Conservation (phyloP, 2,888 invertebrate genomes). For the Leucophora obtusa region DNA sequence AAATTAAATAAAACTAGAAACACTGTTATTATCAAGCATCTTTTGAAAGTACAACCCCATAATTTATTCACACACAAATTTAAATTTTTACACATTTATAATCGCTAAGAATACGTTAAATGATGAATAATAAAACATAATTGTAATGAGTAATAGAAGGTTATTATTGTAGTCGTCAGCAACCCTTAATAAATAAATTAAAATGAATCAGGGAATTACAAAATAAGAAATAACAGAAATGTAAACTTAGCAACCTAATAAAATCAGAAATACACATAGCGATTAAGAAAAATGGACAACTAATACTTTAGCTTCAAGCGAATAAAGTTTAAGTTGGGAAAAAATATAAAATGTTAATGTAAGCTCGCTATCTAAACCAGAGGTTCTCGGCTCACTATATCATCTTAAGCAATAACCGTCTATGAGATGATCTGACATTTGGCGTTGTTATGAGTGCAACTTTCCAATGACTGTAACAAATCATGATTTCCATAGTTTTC, state of each 20-base stretch:
- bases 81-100: not conserved
- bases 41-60: not conserved
- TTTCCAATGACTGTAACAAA: too few relatives aligned
- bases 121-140: not conserved
- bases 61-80: not conserved
- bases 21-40: not conserved
- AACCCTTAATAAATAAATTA: not conserved
- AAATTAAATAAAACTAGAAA: not conserved
- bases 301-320: too few relatives aligned
- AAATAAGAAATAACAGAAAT: not conserved
- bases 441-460: too few relatives aligned
- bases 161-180: not conserved
- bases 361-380: too few relatives aligned
- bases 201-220: constrained; percentile 8
- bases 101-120: not conserved
- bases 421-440: too few relatives aligned
- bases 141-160: not conserved
- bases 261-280: not conserved
- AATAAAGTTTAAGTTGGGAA: too few relatives aligned
- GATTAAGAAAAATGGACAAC: not conserved
- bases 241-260: not conserved
- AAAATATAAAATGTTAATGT: too few relatives aligned
- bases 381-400: too few relatives aligned
- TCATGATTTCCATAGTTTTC: too few relatives aligned
- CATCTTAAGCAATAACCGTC: too few relatives aligned